A percentile compares a stretch with the other conserved stretches of the same genome.
Evolutionary conservation across 2,113 vertebrate genomes (phyloP).

Genomic region (Eudyptes chrysolophus): DNA sequence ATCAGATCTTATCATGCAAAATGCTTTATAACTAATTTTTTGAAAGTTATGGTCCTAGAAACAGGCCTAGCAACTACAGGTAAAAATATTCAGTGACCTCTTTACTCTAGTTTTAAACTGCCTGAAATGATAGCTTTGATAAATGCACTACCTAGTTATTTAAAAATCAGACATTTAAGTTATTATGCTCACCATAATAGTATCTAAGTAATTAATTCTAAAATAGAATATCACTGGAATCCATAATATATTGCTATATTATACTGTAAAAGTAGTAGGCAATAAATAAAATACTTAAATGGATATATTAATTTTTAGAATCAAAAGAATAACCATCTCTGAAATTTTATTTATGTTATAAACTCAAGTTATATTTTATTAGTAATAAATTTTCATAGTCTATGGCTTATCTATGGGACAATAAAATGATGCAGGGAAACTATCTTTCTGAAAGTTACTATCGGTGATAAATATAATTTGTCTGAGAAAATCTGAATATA

Average conservation of each 20-base stretch:
- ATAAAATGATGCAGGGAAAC: not conserved
- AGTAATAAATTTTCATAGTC: not conserved
- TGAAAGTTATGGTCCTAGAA: not conserved
- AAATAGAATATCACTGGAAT: not conserved
- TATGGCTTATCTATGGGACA: not conserved
- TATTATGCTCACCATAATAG: not conserved
- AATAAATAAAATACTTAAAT: slow-evolving; percentile 9
- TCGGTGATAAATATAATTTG: not conserved
- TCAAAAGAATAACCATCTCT: not conserved
- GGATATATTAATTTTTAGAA: not conserved
- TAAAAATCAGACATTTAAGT: not conserved
- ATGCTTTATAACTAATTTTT: not conserved
- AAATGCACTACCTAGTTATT: not conserved
- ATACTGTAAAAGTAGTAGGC: not conserved
- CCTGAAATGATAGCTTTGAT: not conserved
- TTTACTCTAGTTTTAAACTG: not conserved
- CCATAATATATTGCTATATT: not conserved
- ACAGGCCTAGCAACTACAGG: not conserved
- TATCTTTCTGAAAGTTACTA: not conserved
- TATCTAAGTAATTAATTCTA: not conserved
- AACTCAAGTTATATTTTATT: not conserved
- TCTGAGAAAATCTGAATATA: not conserved
- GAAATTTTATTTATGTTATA: slow-evolving; percentile 32
- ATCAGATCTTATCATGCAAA: not conserved
- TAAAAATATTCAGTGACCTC: not conserved